Base-by-base conservation (phyloP, 2,888 invertebrate species). In the Leucophora obtusa region DNA sequence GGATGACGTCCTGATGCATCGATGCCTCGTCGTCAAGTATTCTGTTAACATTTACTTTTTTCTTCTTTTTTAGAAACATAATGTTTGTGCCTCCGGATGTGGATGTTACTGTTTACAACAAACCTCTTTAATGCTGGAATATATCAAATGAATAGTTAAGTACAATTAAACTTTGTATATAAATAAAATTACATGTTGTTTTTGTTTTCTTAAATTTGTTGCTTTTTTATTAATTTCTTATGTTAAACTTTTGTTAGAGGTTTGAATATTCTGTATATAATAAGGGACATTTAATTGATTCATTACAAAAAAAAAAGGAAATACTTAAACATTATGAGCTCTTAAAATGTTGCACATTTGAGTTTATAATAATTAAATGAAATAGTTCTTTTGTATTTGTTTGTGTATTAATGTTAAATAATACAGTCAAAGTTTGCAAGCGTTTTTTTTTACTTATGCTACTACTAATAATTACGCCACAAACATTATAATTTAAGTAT, bases 71-170 rank as follows among this genome's bases (percentile, higher is more conserved):
- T 92, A 92, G 43, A 92, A 92, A 69, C 94, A 96, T 88, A 93
- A 93, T 71, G 92, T 94, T 8, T 98, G 98, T 86, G 96, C 98
- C 0, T 94, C 96, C 1, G 98, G 97, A 33, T 98, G 98, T 91
- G 97, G 98, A 28, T 98, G 98, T 90, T 92, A 92, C 83, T 98
- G 98, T 89, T 91, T 96, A 75, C 92, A 93, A 82, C 95, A 96
- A 87, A 95, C 93, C 76, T 91, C 92, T 2, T 83, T 85, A 24
- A 82, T 90, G 21, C 71, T 89, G 63, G 86, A 86, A 21, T 79
- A 69, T 50, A 83, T 84, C 56, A 83, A 83, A 50, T 84, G 60
- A 82, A 21, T 53, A 28, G n/a, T 33, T 6, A n/a, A 28, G 28
- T 28, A 56, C 14, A 70, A 21, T 56, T 21, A 43, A 66, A 43